Evolutionary conservation across 2,888 invertebrate species (phyloP).

Genomic region (Coenonympha arcania): DNA sequence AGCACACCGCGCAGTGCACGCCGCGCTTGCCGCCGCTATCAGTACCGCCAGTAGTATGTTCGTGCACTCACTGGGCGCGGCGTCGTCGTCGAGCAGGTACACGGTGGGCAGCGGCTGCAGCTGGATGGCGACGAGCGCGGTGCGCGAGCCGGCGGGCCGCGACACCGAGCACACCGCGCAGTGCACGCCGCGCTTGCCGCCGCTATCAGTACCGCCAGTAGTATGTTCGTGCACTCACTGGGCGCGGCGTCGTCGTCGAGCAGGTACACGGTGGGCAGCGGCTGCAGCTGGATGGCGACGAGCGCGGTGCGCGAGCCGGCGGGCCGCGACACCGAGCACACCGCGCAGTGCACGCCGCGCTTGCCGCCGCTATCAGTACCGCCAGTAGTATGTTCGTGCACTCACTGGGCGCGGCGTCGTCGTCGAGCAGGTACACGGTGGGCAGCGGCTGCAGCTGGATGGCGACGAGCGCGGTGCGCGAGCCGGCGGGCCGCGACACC

Average conservation of each 20-base stretch:
- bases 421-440: constrained; percentile 59
- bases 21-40: no score
- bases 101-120: no score
- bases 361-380: constrained; percentile 77
- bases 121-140: no score
- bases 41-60: no score
- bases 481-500: constrained; percentile 7
- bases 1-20: no score
- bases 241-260: constrained; percentile 34
- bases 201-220: no score
- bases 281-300: constrained; percentile 77
- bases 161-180: no score
- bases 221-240: constrained; percentile 35
- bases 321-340: constrained; percentile 33
- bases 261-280: constrained; percentile 76
- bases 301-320: constrained; percentile 61
- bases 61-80: no score
- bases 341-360: constrained; percentile 78
- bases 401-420: constrained; percentile 34
- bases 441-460: constrained; percentile 80
- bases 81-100: no score
- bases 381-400: no score
- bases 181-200: no score
- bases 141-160: no score
- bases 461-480: constrained; percentile 72